Base-by-base conservation (phyloP, 1,140 invertebrate species). In the Drosophila dunni region DNA sequence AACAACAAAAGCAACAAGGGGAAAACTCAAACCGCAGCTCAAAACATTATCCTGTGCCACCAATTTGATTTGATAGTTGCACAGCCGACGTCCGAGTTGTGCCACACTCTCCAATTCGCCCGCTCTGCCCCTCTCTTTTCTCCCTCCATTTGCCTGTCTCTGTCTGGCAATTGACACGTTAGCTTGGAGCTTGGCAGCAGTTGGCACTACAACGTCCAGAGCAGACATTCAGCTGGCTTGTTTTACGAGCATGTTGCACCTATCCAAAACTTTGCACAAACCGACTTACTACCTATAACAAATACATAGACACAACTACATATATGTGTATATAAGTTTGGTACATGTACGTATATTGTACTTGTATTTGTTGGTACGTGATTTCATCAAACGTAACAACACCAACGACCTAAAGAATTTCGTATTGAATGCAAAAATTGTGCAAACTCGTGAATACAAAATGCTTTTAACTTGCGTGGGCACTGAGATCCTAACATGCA, bases 401-500 rank as follows among this genome's bases (percentile, higher is more conserved):
- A 70, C 62, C 67, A 64, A 62, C 56, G 44, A 73, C 72, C 62
- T 65, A 83, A 89, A 89, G 79, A 88, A 83, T 83, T 88, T 80
- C 69, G 75, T 83, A 88, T 88, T 85, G 80, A 88, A 88, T 89
- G 83, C 83, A 88, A 89, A 86, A 88, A 89, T 88, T 89, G 84
- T 83, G 84, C 84, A 89, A 89, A 75, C 84, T 83, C 84, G 84
- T 89, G 83, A 88, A 88, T 88, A 89, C 79, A 67, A 84, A 84
- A 85, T 73, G 82, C 56, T 81, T 78, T 57, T 60, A 57, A 56
- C 72, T 70, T 63, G 72, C 71, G 71, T 74, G 65, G 71, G 57
- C 65, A 9, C 48, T 33, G 11, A 45, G 20, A 40, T 7, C 65
- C 17, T 8, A 66, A 48, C 51, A 57, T 5, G 42, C 58, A 60